These are phyloP conservation scores for Orthochromis malagaraziensis DNA, from an alignment of 2,113 vertebrate species.

Conservation along the genomic window DNA sequence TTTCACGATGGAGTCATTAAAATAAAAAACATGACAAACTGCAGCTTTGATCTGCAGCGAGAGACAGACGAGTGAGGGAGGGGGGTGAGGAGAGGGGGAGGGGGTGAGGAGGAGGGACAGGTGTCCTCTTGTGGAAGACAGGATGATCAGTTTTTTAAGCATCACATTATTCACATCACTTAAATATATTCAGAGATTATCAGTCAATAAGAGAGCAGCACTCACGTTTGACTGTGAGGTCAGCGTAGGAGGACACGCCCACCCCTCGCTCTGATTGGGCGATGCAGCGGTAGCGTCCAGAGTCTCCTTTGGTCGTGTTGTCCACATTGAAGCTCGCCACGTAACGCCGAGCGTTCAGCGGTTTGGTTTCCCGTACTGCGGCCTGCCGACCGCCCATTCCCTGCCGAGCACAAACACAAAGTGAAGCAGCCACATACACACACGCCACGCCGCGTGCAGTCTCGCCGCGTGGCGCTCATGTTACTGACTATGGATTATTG, in stretches of 20 bases:
- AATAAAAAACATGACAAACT: conserved; percentile 19
- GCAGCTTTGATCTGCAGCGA: background rate
- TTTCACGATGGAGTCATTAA: conserved; percentile 19
- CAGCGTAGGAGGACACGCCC: conserved; percentile 88
- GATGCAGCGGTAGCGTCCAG: conserved; percentile 90
- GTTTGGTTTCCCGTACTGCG: conserved; percentile 80
- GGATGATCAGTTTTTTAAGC: background rate
- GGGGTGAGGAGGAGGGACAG: background rate
- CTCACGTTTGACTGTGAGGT: conserved; percentile 93
- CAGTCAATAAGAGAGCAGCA: background rate
- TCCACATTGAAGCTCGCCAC: conserved; percentile 84
- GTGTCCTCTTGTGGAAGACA: background rate
- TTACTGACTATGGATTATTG: background rate
- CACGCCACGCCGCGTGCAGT: background rate
- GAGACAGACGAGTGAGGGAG: background rate
- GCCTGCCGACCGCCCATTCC: conserved; percentile 80
- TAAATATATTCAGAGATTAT: background rate
- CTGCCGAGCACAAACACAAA: conserved; percentile 45
- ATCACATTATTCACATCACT: background rate
- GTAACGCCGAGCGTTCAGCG: conserved; percentile 79
- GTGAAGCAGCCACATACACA: background rate
- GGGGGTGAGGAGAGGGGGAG: background rate
- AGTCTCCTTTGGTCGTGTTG: conserved; percentile 85
- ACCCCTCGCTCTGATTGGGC: conserved; percentile 85
- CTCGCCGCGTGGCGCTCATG: background rate